phyloP scores from a whole-genome alignment of 2,888 invertebrate species.

The Shargacucullia verbasci region DNA sequence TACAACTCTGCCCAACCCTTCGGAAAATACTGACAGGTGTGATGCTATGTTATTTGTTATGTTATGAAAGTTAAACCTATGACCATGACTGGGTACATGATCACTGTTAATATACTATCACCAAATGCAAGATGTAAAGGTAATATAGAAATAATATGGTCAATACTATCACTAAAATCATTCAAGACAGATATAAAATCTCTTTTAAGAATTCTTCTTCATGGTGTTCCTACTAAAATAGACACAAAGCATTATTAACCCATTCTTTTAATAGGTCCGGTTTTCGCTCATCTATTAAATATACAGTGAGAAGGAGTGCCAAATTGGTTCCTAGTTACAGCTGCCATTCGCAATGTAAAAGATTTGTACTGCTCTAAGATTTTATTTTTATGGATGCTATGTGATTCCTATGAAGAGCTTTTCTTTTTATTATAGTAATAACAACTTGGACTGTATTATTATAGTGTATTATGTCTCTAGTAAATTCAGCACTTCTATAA shows the following conservation, averaged over 20 bases:
- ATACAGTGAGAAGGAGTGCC: slow-evolving; percentile 56
- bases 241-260: slow-evolving; percentile 17
- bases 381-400: slow-evolving; percentile 49
- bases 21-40: no score
- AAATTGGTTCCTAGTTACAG: slow-evolving; percentile 59
- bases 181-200: no score
- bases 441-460: slow-evolving; percentile 6
- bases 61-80: no score
- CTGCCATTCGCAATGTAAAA: slow-evolving; percentile 52
- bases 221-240: slow-evolving; percentile 31
- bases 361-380: slow-evolving; percentile 45
- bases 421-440: slow-evolving; percentile 31
- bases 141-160: no score
- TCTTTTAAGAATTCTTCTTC: no score
- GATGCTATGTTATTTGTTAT: no score
- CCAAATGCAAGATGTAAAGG: no score
- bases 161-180: no score
- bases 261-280: slow-evolving; percentile 57
- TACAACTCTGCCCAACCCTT: no score
- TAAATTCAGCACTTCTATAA: background rate
- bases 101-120: no score
- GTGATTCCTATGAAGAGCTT: slow-evolving; percentile 14
- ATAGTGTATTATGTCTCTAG: slow-evolving; percentile 9
- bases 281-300: slow-evolving; percentile 58
- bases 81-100: no score